Conservation (phyloP, 2,113 vertebrate genomes). For the Oncorhynchus nerka region DNA sequence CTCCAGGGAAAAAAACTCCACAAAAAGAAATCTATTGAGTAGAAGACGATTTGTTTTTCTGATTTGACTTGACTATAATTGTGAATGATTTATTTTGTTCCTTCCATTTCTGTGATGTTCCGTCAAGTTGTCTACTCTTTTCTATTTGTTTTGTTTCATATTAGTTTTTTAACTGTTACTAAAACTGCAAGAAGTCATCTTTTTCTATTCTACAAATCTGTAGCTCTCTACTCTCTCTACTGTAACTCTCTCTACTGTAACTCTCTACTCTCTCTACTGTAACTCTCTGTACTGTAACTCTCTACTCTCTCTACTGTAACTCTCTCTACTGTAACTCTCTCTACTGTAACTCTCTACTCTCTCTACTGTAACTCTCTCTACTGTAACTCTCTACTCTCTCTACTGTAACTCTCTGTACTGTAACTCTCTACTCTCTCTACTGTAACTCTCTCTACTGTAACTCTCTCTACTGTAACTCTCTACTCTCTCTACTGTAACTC, state of each 20-base stretch:
- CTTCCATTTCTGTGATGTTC: slow-evolving; percentile 87
- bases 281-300: slow-evolving; percentile 43
- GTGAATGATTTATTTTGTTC: slow-evolving; percentile 89
- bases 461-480: background rate
- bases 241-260: too few relatives aligned
- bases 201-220: slow-evolving; percentile 65
- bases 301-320: slow-evolving; percentile 28
- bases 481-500: background rate
- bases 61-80: slow-evolving; percentile 95
- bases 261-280: slow-evolving; percentile 37
- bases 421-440: slow-evolving; percentile 71
- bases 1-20: slow-evolving; percentile 85
- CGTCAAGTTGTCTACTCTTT: slow-evolving; percentile 83
- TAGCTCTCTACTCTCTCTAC: too few relatives aligned
- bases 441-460: background rate
- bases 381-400: slow-evolving; percentile 56
- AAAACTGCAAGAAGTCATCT: slow-evolving; percentile 73
- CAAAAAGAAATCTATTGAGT: slow-evolving; percentile 83
- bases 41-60: slow-evolving; percentile 86
- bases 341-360: slow-evolving; percentile 30
- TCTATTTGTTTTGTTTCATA: slow-evolving; percentile 34
- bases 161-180: slow-evolving; percentile 71
- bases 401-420: slow-evolving; percentile 48
- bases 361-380: slow-evolving; percentile 31
- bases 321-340: slow-evolving; percentile 64